A percentile compares a stretch with the other conserved stretches of the same genome.
Conservation (phyloP, 2,113 vertebrate genomes). For the Hemichromis elongatus region DNA sequence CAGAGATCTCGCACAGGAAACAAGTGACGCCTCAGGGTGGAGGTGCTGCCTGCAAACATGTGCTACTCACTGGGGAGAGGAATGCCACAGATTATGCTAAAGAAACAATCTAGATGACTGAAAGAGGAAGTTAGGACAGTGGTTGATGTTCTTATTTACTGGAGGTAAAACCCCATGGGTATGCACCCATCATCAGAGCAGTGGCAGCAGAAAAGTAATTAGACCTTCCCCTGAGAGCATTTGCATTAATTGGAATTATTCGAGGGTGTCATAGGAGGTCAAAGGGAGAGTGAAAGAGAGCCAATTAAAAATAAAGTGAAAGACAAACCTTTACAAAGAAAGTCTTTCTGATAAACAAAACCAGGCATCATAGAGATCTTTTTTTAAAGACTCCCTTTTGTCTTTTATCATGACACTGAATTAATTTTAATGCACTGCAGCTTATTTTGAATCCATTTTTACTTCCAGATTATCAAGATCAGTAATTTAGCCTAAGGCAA, state of each 20-base stretch:
- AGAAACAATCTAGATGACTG: slow-evolving; percentile 10
- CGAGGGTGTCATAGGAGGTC: slow-evolving; percentile 43
- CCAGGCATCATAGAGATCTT: background rate
- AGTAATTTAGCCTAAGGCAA: background rate
- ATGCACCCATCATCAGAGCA: slow-evolving; percentile 24
- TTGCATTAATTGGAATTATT: slow-evolving; percentile 56
- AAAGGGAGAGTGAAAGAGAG: background rate
- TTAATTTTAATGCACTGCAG: background rate
- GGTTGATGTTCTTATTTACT: slow-evolving; percentile 39
- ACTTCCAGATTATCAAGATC: background rate
- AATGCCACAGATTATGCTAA: background rate
- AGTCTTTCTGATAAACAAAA: background rate
- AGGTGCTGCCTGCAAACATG: slow-evolving; percentile 32
- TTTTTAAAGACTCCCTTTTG: background rate
- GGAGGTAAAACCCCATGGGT: slow-evolving; percentile 33
- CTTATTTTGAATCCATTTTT: background rate
- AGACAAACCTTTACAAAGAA: background rate
- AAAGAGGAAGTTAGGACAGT: slow-evolving; percentile 22
- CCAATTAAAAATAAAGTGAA: background rate
- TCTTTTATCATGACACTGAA: background rate
- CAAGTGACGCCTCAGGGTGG: slow-evolving; percentile 12
- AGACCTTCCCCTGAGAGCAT: slow-evolving; percentile 27
- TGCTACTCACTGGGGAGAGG: slow-evolving; percentile 1
- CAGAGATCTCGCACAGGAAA: background rate
- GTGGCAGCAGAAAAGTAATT: slow-evolving; percentile 50